Conservation (phyloP, 2,888 invertebrate species). For the Microctonus hyperodae region DNA sequence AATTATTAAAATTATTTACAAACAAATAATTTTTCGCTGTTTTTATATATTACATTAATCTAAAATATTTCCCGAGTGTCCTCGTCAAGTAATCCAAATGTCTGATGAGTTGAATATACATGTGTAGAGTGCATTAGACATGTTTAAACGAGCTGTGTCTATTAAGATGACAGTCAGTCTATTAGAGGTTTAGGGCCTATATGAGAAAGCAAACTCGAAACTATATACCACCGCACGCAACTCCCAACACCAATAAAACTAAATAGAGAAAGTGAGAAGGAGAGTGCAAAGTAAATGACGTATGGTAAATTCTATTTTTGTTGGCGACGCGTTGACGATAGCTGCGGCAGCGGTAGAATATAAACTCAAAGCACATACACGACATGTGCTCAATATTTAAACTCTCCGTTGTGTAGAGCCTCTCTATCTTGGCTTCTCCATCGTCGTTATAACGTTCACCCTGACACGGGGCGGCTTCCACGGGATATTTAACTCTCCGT, state of each 20-base stretch:
- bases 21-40: neutral
- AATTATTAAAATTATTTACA: neutral
- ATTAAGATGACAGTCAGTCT: conserved; percentile 61
- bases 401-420: conserved; percentile 40
- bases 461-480: conserved; percentile 29
- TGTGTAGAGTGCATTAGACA: neutral
- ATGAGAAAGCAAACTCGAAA: conserved; percentile 34
- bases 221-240: conserved; percentile 41
- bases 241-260: conserved; percentile 40
- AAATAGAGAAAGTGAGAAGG: conserved; percentile 1
- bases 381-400: conserved; percentile 61
- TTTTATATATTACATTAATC: conserved; percentile 41
- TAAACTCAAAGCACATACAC: conserved; percentile 34
- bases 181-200: conserved; percentile 48
- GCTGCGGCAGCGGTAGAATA: conserved; percentile 40
- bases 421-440: conserved; percentile 18
- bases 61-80: conserved; percentile 2
- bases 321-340: conserved; percentile 42
- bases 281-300: conserved; percentile 51
- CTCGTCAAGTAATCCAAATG: neutral
- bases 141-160: conserved; percentile 51
- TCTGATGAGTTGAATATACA: neutral
- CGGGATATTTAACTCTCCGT: conserved; percentile 45
- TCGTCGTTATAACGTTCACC: conserved; percentile 17
- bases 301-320: conserved; percentile 57